A percentile compares a stretch with the other conserved stretches of the same genome.
Conservation (phyloP, 2,797 vertebrate species). For the Nothura maculosa region DNA sequence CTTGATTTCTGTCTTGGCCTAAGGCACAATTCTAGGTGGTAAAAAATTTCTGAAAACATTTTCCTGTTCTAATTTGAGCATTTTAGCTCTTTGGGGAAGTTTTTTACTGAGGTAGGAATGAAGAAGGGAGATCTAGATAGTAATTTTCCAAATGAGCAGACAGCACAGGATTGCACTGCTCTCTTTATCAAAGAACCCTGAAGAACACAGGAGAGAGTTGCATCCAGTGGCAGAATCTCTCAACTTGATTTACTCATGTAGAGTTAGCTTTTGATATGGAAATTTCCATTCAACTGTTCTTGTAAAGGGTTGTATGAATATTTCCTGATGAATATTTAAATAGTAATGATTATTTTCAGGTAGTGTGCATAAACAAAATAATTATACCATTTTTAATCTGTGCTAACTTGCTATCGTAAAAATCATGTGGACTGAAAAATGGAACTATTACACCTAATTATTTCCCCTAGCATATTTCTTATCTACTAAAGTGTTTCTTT, state of each 20-base stretch:
- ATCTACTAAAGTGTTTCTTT: background rate
- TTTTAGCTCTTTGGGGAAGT: background rate
- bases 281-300: background rate
- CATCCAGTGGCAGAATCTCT: background rate
- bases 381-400: background rate
- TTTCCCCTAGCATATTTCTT: background rate
- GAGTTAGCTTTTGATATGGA: background rate
- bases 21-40: background rate
- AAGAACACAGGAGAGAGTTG: background rate
- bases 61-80: background rate
- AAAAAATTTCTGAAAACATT: background rate
- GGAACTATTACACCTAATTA: background rate
- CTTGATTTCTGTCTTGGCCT: background rate
- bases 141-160: background rate
- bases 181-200: background rate
- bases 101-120: background rate
- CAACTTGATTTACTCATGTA: background rate
- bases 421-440: background rate
- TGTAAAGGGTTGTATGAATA: background rate
- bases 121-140: background rate
- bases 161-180: accelerated
- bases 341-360: background rate
- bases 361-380: background rate
- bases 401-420: background rate
- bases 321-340: background rate